Percentiles rank a stretch among this genome's conserved stretches.
Evolutionary conservation across 2,113 vertebrate genomes (phyloP).

Genomic region (Varanus salvator): DNA sequence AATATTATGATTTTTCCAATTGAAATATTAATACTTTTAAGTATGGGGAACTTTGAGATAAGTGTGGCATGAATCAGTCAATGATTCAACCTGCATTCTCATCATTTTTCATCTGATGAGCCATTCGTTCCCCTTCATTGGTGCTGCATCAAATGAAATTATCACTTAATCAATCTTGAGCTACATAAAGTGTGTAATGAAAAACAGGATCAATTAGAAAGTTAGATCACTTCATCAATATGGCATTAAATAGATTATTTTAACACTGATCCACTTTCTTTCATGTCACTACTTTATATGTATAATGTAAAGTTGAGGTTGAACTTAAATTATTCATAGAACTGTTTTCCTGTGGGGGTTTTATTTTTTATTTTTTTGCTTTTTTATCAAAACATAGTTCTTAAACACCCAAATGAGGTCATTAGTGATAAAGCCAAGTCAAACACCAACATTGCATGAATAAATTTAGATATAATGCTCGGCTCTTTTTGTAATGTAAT

Average conservation of each 20-base stretch:
- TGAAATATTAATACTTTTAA: conserved; percentile 17
- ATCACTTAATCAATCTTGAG: conserved; percentile 61
- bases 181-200: conserved; percentile 33
- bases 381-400: conserved; percentile 42
- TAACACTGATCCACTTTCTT: conserved; percentile 46
- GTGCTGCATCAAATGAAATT: conserved; percentile 50
- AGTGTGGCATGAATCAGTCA: conserved; percentile 29
- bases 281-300: background rate
- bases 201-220: conserved; percentile 58
- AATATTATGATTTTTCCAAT: conserved; percentile 31
- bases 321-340: conserved; percentile 37
- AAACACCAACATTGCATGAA: conserved; percentile 20
- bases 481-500: conserved; percentile 28
- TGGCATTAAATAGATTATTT: conserved; percentile 48
- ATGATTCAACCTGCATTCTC: conserved; percentile 39
- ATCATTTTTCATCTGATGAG: conserved; percentile 58
- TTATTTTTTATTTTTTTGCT: background rate
- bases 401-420: conserved; percentile 36
- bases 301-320: conserved; percentile 26
- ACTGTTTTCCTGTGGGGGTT: conserved; percentile 3
- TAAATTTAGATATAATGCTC: background rate
- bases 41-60: conserved; percentile 9
- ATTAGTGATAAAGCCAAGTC: conserved; percentile 35
- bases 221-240: conserved; percentile 54
- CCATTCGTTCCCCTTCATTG: conserved; percentile 28